Base-by-base conservation (phyloP, 2,888 invertebrate genomes). In the Pimpla rufipes region DNA sequence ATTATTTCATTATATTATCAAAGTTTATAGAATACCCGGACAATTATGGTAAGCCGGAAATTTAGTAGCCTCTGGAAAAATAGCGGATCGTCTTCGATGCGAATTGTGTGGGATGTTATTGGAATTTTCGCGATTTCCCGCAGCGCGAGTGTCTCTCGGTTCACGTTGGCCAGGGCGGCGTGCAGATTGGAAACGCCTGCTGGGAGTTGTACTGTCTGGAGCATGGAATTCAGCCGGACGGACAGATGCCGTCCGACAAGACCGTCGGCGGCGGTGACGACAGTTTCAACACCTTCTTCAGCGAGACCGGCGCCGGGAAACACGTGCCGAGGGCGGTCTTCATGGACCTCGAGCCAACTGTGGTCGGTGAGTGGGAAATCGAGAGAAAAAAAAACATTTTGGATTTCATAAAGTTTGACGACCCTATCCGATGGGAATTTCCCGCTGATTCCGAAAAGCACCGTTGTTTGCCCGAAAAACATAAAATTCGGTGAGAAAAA, bases 271-370 rank as follows among this genome's bases (percentile, higher is more conserved):
- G 96, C 1, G 96, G 96, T 64, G 96, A 96, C 91, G 96, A 96
- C 93, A 96, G 96, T 81, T 96, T 96, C 93, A 96, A 96, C 93
- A 96, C 96, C 16, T 96, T 96, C 94, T 96, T 96, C 94, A 96
- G 96, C 88, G 96, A 96, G 91, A 96, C 96, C 18, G 96, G 96
- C 18, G 95, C 96, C 0, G 96, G 96, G 21, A 96, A 98, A 92
- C 98, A 98, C 90, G 98, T 98, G 45, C 98, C 98, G 0, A 94
- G 98, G 75, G 97, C 96, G 0, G 97, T 98, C 40, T 98, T 98
- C 91, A 97, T 98, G 13, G 98, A 98, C 91, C 94, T 98, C 90
- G 98, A 98, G 92, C 98, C 98, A 76, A 98, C 98, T 86, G 98
- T 98, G 40, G 97, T 98, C 64, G 97, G 97, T 97, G 94, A 73